Evolutionary conservation across 2,888 invertebrate genomes (phyloP).

Genomic region (Nasonovia ribisnigri): DNA sequence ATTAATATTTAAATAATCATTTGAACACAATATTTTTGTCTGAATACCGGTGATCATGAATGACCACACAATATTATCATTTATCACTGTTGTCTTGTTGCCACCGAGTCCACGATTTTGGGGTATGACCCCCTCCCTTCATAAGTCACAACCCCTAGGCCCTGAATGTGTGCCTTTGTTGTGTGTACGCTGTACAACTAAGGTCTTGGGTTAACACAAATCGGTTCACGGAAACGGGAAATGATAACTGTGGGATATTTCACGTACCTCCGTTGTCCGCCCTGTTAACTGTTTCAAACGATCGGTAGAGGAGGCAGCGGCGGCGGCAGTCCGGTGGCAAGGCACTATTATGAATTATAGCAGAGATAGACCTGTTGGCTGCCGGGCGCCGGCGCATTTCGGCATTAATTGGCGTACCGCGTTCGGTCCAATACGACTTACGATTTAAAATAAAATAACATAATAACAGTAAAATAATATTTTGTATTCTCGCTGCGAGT

Average conservation of each 20-base stretch:
- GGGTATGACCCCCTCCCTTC: not conserved
- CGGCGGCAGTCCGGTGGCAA: not conserved
- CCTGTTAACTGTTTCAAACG: not conserved
- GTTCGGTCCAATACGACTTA: not conserved
- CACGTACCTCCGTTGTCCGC: not conserved
- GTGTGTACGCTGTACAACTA: not conserved
- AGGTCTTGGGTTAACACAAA: not conserved
- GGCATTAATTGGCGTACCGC: not conserved
- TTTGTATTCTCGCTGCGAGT: not conserved
- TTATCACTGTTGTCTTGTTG: not conserved
- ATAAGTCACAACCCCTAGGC: not conserved
- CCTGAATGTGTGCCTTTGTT: not conserved
- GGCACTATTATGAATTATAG: not conserved
- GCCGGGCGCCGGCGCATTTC: not conserved
- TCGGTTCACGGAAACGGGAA: not conserved
- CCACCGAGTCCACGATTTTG: not conserved
- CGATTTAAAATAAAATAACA: not conserved
- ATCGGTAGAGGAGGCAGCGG: not conserved
- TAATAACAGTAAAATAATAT: not conserved
- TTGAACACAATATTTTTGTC: too few relatives aligned
- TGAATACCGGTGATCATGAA: not conserved
- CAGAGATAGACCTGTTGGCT: conserved; percentile 36
- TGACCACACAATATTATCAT: too few relatives aligned
- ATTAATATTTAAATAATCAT: not conserved
- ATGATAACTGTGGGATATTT: not conserved